Conservation (phyloP, 1,140 invertebrate genomes). For the Pachyrhynchus sulphureomaculatus region DNA sequence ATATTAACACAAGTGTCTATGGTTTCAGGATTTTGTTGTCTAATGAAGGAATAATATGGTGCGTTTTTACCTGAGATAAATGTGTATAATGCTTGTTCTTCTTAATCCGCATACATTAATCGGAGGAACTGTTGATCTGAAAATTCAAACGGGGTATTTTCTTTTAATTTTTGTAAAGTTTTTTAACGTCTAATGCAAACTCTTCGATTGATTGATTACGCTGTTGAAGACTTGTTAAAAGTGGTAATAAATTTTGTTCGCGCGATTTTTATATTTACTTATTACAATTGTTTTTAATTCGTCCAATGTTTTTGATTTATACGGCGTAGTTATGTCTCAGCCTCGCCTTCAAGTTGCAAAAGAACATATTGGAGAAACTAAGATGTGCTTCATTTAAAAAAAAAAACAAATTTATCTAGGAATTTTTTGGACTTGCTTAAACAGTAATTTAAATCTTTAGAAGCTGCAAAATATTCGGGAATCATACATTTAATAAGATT, state of each 20-base stretch:
- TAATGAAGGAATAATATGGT: background rate
- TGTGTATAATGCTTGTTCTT: background rate
- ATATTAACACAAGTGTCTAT: slow-evolving; percentile 1
- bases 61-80: background rate
- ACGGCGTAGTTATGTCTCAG: background rate
- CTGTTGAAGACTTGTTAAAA: background rate
- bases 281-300: background rate
- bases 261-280: background rate
- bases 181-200: background rate
- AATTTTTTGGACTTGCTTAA: background rate
- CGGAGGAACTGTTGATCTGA: background rate
- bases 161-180: slow-evolving; percentile 7
- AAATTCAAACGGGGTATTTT: slow-evolving; percentile 1
- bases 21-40: background rate
- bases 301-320: background rate
- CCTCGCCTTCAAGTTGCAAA: background rate
- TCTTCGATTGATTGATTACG: background rate
- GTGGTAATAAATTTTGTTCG: background rate
- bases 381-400: too few relatives aligned
- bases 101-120: slow-evolving; percentile 2
- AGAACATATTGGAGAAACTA: background rate
- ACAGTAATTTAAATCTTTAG: background rate
- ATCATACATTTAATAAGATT: too few relatives aligned
- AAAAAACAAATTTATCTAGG: too few relatives aligned
- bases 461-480: too few relatives aligned